phyloP scores from a whole-genome alignment of 1,140 invertebrate species.

The Caenorhabditis tropicalis region DNA sequence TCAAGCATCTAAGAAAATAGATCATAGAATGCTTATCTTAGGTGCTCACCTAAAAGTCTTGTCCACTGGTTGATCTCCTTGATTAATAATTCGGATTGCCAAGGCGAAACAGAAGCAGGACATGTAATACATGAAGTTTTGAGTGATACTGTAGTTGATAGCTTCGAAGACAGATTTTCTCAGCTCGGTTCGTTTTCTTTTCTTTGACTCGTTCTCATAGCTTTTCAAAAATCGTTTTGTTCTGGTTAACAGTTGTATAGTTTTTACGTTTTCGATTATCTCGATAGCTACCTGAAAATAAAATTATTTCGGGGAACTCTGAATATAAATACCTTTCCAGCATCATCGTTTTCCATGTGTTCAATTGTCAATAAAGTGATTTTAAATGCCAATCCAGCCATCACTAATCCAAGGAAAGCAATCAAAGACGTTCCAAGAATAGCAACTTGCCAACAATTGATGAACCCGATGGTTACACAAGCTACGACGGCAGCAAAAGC shows the following conservation, averaged over 20 bases:
- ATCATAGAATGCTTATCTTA: neutral
- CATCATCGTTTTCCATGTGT: conserved; percentile 73
- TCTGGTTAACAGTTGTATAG: conserved; percentile 80
- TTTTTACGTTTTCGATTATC: conserved; percentile 81
- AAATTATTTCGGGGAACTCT: too few relatives aligned
- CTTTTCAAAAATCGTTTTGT: neutral
- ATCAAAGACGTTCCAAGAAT: conserved; percentile 55
- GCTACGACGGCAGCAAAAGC: conserved; percentile 72
- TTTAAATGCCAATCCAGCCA: conserved; percentile 82
- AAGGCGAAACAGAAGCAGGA: conserved; percentile 52
- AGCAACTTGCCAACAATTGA: conserved; percentile 72
- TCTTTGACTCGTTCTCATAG: conserved; percentile 74
- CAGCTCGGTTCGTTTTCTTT: neutral
- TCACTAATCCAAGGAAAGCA: conserved; percentile 78
- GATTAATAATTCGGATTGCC: conserved; percentile 53
- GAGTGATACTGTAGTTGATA: conserved; percentile 53
- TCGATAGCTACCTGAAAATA: conserved; percentile 76
- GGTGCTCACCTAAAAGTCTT: neutral
- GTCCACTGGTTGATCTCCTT: neutral
- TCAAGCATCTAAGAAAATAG: neutral
- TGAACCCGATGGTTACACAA: conserved; percentile 67
- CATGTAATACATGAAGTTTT: conserved; percentile 58
- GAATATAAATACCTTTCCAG: conserved; percentile 43
- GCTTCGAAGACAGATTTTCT: conserved; percentile 47
- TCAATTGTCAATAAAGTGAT: conserved; percentile 80